phyloP scores from a whole-genome alignment of 1,140 invertebrate genomes.

The Drosophila navojoa region DNA sequence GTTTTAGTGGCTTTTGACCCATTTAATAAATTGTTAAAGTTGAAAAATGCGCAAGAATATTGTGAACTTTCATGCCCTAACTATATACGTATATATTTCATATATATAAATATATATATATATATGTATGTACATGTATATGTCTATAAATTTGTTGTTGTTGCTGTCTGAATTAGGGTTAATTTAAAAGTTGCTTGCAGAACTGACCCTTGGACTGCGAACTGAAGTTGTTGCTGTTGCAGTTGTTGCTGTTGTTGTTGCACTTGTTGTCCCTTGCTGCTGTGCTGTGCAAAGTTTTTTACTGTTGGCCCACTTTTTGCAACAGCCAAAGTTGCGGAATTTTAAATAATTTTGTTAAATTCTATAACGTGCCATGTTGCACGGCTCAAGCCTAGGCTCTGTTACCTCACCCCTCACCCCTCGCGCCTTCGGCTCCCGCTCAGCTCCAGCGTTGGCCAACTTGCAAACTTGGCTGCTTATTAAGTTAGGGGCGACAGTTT shows the following conservation, averaged over 20 bases:
- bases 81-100: neutral
- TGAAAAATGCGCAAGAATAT: constrained; percentile 81
- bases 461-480: constrained; percentile 64
- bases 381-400: constrained; percentile 23
- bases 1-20: constrained; percentile 84
- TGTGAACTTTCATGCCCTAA: constrained; percentile 46
- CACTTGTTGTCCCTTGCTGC: constrained; percentile 38
- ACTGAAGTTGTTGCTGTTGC: constrained; percentile 35
- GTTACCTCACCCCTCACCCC: too few species aligned
- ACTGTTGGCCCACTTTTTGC: constrained; percentile 60
- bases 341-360: constrained; percentile 81
- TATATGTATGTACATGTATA: constrained; percentile 40
- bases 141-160: constrained; percentile 25
- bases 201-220: constrained; percentile 64
- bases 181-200: constrained; percentile 71
- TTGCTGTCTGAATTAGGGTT: constrained; percentile 61
- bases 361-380: constrained; percentile 70
- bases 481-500: constrained; percentile 73
- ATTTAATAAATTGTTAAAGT: constrained; percentile 84
- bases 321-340: constrained; percentile 62
- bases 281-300: constrained; percentile 70
- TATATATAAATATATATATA: constrained; percentile 9
- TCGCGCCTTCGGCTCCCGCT: neutral
- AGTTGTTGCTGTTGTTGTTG: constrained; percentile 8
- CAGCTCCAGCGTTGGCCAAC: constrained; percentile 19